Percentiles rank a stretch among this genome's conserved stretches.
Conservation (phyloP, 1,140 invertebrate genomes). For the Stenopsyche tienmushanensis region DNA sequence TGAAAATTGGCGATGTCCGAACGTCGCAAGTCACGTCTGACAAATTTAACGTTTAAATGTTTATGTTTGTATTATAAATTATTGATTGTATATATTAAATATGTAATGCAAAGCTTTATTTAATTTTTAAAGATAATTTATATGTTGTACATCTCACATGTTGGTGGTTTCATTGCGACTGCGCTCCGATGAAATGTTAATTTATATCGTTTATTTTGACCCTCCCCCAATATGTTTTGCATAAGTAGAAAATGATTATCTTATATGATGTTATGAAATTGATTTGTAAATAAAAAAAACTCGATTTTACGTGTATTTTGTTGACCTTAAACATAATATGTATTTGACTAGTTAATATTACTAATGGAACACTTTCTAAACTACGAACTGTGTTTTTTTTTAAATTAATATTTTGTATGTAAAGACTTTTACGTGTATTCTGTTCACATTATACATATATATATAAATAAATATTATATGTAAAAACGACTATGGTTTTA, state of each 20-base stretch:
- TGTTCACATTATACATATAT: conserved; percentile 21
- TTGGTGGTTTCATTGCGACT: background rate
- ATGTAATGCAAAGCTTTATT: background rate
- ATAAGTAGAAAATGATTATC: background rate
- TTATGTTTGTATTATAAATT: background rate
- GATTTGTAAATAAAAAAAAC: background rate
- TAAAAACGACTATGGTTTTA: too few species aligned
- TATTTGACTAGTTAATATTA: background rate
- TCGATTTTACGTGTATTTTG: background rate
- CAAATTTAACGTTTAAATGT: background rate
- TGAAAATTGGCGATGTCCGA: background rate
- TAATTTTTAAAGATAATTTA: background rate
- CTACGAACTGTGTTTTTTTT: conserved; percentile 4
- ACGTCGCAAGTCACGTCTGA: background rate
- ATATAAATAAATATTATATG: conserved; percentile 16
- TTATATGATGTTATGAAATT: too few species aligned
- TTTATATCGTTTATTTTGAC: background rate
- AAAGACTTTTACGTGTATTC: conserved; percentile 16
- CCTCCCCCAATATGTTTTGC: background rate
- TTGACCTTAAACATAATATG: conserved; percentile 6
- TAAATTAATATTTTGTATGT: conserved; percentile 5
- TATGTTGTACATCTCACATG: background rate
- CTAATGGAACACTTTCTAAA: conserved; percentile 8
- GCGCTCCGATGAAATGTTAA: background rate
- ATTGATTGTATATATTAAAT: too few species aligned